Percentiles rank a stretch among this genome's conserved stretches.
Conservation (phyloP, 2,888 invertebrate genomes). For the Sympetrum striolatum region DNA sequence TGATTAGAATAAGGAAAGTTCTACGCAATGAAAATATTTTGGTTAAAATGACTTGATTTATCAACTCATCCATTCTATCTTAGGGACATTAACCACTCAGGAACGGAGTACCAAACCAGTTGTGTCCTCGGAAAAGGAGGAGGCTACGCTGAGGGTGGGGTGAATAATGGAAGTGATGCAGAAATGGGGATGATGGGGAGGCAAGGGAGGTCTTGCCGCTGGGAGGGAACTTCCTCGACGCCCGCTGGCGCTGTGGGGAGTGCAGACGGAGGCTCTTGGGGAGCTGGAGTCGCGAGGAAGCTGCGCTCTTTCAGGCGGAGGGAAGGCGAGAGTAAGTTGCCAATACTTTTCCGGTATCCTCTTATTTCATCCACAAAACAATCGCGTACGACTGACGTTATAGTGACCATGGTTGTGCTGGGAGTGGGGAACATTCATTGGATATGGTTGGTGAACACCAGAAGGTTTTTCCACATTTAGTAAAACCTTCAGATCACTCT, state of each 20-base stretch:
- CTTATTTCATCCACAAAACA: too few species aligned
- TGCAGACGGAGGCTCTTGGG: slow-evolving; percentile 54
- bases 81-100: background rate
- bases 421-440: too few species aligned
- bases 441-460: too few species aligned
- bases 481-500: too few species aligned
- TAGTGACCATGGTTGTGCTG: too few species aligned
- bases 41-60: too few species aligned
- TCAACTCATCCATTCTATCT: background rate
- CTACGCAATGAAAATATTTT: too few species aligned
- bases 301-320: background rate
- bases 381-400: too few species aligned
- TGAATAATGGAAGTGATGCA: background rate
- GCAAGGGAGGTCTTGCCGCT: background rate
- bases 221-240: background rate
- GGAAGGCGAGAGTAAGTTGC: slow-evolving; percentile 54
- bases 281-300: slow-evolving; percentile 51
- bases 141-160: background rate
- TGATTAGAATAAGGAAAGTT: too few species aligned
- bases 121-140: background rate
- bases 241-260: slow-evolving; percentile 54
- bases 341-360: too few species aligned
- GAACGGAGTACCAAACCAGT: background rate
- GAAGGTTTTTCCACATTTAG: too few species aligned
- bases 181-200: background rate